Conservation (phyloP, 1,140 invertebrate species). For the Plutomurus gul region DNA sequence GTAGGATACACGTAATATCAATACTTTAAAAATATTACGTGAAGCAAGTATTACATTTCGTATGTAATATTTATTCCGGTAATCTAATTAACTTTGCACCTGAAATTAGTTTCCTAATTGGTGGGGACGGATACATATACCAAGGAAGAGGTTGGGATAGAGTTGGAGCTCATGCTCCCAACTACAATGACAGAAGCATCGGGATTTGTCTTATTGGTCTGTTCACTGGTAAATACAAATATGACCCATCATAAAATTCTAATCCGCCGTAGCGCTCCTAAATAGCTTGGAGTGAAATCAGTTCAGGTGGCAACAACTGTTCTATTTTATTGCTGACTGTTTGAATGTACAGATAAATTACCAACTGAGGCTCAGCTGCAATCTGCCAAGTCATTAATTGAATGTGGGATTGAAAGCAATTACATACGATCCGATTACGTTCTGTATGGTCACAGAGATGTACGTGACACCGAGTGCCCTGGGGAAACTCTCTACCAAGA, state of each 20-base stretch:
- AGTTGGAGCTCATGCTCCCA: slow-evolving; percentile 71
- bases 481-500: slow-evolving; percentile 67
- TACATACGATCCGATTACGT: slow-evolving; percentile 66
- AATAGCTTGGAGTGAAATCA: not conserved
- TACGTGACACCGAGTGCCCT: slow-evolving; percentile 70
- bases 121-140: slow-evolving; percentile 74
- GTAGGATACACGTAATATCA: slow-evolving; percentile 67
- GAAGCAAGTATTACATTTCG: not conserved
- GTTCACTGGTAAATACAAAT: slow-evolving; percentile 60
- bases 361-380: slow-evolving; percentile 67
- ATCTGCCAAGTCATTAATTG: slow-evolving; percentile 66
- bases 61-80: not conserved
- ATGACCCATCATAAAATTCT: not conserved
- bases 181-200: slow-evolving; percentile 68
- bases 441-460: slow-evolving; percentile 71
- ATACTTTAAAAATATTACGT: too few relatives aligned
- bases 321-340: slow-evolving; percentile 58
- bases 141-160: slow-evolving; percentile 73
- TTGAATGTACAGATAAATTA: slow-evolving; percentile 61
- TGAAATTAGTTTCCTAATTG: slow-evolving; percentile 80
- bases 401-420: slow-evolving; percentile 63
- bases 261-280: not conserved
- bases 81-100: slow-evolving; percentile 16
- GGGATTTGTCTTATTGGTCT: slow-evolving; percentile 73
- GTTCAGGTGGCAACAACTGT: slow-evolving; percentile 24